Evolutionary conservation across 1,140 invertebrate species (phyloP), one percentile per base, ranked within the genome.

Genomic region (Hydropsyche tenuis): DNA sequence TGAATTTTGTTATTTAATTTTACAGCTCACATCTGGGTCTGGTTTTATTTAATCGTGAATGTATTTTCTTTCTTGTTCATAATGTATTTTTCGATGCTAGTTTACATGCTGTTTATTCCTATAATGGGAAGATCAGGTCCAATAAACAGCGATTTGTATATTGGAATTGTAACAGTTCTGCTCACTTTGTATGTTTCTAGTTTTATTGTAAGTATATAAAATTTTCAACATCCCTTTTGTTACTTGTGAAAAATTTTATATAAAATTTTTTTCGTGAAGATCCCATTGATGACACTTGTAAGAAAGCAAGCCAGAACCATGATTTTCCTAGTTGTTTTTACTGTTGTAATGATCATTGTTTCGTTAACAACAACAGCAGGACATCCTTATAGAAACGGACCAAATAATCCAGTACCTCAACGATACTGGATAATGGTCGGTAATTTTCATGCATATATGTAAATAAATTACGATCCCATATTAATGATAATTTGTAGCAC

Each of bases 381-480:
- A 18, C 66, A 64, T 30, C 76, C 76, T 1, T 77, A 77, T 62
- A 46, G 60, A 16, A 25, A 14, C 12, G 76, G 73, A 9, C 73
- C 75, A 11, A 56, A 51, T 18, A 51, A 65, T 30, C 76, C 76
- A 2, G 30, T 42, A 20, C 76, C 72, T 12, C 76, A 77, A 68
- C 46, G 73, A 45, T 73, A 66, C 42, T 75, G 73, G 73, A 75
- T 77, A 2, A 73, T 77, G 66, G 76, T 77, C 53, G 37, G n/a
- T 18, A 23, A 48, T 18, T 6, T 48, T 27, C 14, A 51, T 48
- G 18, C 12, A 23, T 23, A 1, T 3, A 69, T n/a, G 5, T 43
- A 27, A 63, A 30, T 14, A 14, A 66, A n/a, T 16, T 23, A 22
- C 5, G 22, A 14, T 27, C 20, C 22, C 5, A 42, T 68, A 48